Evolutionary conservation across 2,113 vertebrate genomes (phyloP).

Genomic region (Piprites chloris): DNA sequence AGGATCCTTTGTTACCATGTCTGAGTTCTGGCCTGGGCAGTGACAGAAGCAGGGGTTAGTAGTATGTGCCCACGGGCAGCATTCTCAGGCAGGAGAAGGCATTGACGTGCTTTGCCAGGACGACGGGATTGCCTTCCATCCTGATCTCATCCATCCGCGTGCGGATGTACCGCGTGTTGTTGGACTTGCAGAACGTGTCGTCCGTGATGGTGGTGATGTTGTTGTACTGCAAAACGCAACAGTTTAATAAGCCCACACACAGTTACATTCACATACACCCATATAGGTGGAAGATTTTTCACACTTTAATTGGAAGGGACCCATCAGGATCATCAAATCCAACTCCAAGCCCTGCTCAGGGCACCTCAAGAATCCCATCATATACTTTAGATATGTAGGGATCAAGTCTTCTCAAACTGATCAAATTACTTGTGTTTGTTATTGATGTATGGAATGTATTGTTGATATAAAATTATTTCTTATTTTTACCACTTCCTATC

Average conservation of each 20-base stretch:
- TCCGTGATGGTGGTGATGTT: conserved; percentile 87
- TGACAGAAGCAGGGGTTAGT: conserved; percentile 62
- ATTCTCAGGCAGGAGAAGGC: conserved; percentile 90
- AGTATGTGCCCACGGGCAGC: conserved; percentile 88
- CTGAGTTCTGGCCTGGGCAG: neutral
- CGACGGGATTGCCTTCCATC: conserved; percentile 90
- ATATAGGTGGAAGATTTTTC: neutral
- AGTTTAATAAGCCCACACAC: neutral
- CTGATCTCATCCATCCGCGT: conserved; percentile 85
- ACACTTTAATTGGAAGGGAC: neutral
- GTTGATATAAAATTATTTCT: neutral
- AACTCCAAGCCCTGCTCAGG: neutral
- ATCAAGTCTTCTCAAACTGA: neutral
- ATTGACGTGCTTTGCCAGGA: conserved; percentile 88
- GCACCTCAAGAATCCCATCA: neutral
- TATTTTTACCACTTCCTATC: neutral
- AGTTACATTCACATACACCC: rapidly evolving
- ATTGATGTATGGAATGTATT: neutral
- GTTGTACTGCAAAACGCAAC: conserved; percentile 84
- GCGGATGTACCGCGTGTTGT: conserved; percentile 87
- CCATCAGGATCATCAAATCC: neutral
- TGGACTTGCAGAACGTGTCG: conserved; percentile 92
- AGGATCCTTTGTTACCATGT: neutral
- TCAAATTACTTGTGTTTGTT: neutral
- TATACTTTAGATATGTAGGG: neutral